Percentiles rank a stretch among this genome's conserved stretches.
Evolutionary conservation across 1,140 invertebrate species (phyloP).

Genomic region (Epicauta chinensis): DNA sequence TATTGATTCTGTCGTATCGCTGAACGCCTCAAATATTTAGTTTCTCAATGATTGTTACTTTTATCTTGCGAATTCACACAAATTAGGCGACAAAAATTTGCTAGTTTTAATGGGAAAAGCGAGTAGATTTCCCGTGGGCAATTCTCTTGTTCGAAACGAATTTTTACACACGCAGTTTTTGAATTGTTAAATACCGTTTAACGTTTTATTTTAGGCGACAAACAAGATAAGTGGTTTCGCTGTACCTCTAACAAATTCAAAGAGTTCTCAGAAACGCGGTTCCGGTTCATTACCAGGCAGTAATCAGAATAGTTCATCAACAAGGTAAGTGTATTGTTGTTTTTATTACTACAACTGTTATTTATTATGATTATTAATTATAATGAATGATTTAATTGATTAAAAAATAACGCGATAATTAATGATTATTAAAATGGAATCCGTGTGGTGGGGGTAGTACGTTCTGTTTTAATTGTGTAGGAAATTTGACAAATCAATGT

Average conservation of each 20-base stretch:
- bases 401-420: background rate
- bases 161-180: no score
- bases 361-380: no score
- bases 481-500: conserved; percentile 21
- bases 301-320: conserved; percentile 34
- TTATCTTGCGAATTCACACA: no score
- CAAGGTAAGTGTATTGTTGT: conserved; percentile 35
- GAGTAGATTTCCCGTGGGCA: no score
- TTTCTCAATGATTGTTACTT: no score
- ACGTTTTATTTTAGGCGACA: conserved; percentile 37
- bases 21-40: no score
- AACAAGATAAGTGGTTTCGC: conserved; percentile 35
- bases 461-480: conserved; percentile 33
- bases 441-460: conserved; percentile 7
- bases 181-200: background rate
- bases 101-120: no score
- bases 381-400: no score
- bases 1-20: no score
- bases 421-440: background rate
- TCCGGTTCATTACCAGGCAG: conserved; percentile 38
- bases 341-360: no score
- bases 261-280: conserved; percentile 41
- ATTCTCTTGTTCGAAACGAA: no score
- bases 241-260: conserved; percentile 33
- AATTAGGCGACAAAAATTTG: no score